Base-by-base conservation (phyloP, 2,888 invertebrate genomes). In the Trimorus sp. region DNA sequence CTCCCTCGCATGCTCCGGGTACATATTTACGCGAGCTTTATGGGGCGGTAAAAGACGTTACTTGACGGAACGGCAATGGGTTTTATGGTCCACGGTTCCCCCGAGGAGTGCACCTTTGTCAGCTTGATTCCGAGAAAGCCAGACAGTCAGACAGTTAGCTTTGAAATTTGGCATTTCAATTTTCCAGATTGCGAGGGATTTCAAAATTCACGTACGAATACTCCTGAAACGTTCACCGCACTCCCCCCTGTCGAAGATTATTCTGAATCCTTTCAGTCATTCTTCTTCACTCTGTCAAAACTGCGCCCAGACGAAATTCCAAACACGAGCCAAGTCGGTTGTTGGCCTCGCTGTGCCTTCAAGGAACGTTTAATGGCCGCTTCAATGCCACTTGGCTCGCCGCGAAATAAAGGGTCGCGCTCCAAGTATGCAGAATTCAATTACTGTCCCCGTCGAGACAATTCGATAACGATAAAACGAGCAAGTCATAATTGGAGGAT, bases 281-380 rank as follows among this genome's bases (percentile, higher is more conserved):
- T 62, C 62, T 53, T 71, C 54, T 71, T 54, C 60, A 37, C 45
- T 38, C 38, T 38, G 6, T 15, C 71, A 54, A 42, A 36, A 42
- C n/a, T 6, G 59, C 37, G 45, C n/a, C 42, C 45, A 14, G 42
- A 42, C 45, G 14, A 62, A 71, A 71, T 62, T 71, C 45, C 58
- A 54, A 71, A 54, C 62, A 54, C 62, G 53, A 62, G 12, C 42
- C 53, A 71, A 42, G 42, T 62, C 45, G 38, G 60, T 70, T 70
- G 40, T 60, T 26, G 60, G 54, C 54, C 62, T 26, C 51, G 7
- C 16, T 69, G 15, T 58, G 49, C 51, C 49, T 70, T 60, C 60
- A 38, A 51, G 42, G 40, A 51, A 48, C 37, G 48, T 58, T 58
- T 37, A 58, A 69, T 69, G 16, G 48, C 45, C 45, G 36, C 26